These are phyloP conservation scores for Cephus runcator DNA, from an alignment of 2,888 invertebrate species.

Conservation along the genomic window DNA sequence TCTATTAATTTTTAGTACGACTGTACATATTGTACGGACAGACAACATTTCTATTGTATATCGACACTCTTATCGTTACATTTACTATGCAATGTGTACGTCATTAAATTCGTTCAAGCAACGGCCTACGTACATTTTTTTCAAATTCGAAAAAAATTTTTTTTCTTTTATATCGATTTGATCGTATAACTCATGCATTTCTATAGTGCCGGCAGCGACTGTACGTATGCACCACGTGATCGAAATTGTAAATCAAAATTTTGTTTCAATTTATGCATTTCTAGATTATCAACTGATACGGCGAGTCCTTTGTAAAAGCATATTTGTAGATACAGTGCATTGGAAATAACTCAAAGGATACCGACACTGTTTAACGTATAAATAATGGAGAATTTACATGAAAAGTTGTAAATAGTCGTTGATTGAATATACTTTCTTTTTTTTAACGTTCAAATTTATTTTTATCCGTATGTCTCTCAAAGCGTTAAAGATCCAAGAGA, in stretches of 20 bases:
- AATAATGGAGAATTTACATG: neutral
- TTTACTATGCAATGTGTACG: no score
- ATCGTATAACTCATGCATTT: no score
- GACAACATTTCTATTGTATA: no score
- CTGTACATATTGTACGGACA: neutral
- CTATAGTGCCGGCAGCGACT: no score
- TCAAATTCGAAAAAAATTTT: no score
- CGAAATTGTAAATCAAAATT: neutral
- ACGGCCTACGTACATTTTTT: no score
- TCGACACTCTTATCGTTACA: no score
- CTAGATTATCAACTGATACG: neutral
- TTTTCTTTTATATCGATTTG: no score
- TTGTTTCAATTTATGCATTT: neutral
- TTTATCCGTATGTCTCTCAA: neutral
- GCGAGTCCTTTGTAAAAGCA: neutral
- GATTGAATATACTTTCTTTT: neutral
- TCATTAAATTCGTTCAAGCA: no score
- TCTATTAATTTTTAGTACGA: neutral
- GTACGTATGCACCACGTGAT: no score
- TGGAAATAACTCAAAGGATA: neutral
- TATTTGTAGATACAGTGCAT: neutral
- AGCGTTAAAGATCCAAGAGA: neutral
- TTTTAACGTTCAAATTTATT: neutral
- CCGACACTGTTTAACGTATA: neutral
- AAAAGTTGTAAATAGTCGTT: neutral